Evolutionary conservation across 1,140 invertebrate species (phyloP).

Genomic region (Intoshia linei): DNA sequence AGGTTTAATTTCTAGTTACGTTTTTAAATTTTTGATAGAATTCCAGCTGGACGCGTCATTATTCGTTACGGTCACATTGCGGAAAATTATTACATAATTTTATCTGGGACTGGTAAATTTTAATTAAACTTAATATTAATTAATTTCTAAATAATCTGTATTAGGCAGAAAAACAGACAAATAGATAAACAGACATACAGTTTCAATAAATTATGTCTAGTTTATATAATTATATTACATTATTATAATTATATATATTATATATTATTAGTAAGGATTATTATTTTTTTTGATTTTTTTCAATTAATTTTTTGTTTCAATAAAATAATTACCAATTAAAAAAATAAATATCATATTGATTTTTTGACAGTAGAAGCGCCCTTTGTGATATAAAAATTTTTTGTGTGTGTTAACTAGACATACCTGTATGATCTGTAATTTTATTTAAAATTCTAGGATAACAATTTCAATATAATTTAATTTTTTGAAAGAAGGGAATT

Average conservation of each 20-base stretch:
- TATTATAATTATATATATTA: not conserved
- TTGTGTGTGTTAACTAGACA: no score
- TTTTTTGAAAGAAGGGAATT: no score
- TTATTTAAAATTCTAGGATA: no score
- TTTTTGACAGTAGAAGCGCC: no score
- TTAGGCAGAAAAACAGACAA: no score
- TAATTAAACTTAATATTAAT: not conserved
- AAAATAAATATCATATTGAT: no score
- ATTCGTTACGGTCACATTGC: conserved; percentile 21
- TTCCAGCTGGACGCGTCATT: conserved; percentile 16
- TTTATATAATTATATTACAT: not conserved
- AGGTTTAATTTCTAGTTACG: not conserved
- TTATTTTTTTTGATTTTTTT: not conserved
- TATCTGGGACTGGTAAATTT: conserved; percentile 16
- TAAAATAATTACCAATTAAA: no score
- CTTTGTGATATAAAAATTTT: no score
- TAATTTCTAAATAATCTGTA: not conserved
- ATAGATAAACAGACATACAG: no score
- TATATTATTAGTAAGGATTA: not conserved
- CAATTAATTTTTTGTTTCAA: no score
- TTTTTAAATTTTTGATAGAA: conserved; percentile 10
- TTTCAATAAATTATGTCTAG: not conserved
- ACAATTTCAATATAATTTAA: no score
- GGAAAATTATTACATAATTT: conserved; percentile 21
- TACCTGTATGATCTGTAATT: no score